Evolutionary conservation across 2,113 vertebrate species (phyloP).

Genomic region (Seriola dumerili): DNA sequence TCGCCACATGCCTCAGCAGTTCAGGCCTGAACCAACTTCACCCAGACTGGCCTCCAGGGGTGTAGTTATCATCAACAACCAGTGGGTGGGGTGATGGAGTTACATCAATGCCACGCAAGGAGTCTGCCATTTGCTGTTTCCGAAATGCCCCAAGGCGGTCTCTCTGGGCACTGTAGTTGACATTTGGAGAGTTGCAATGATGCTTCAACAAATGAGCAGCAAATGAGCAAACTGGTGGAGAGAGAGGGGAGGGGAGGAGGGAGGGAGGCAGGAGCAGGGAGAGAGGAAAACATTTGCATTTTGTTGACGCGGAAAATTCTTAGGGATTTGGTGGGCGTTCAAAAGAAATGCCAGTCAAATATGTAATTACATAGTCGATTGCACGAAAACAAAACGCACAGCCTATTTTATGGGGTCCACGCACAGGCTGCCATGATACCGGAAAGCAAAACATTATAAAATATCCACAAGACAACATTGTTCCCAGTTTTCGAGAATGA

Average conservation of each 20-base stretch:
- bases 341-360: not conserved
- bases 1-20: slow-evolving; percentile 7
- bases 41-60: not conserved
- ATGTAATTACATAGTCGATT: not conserved
- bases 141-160: not conserved
- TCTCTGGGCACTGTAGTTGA: not conserved
- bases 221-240: not conserved
- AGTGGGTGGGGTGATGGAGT: slow-evolving; percentile 52
- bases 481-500: not conserved
- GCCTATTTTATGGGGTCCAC: not conserved
- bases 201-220: slow-evolving; percentile 16
- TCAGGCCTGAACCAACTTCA: not conserved
- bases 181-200: slow-evolving; percentile 21
- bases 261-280: not conserved
- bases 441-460: not conserved
- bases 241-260: no score
- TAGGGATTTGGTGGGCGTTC: slow-evolving; percentile 1
- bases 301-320: slow-evolving; percentile 8
- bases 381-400: not conserved
- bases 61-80: slow-evolving; percentile 48
- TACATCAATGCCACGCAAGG: not conserved
- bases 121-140: slow-evolving; percentile 34
- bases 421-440: not conserved
- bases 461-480: not conserved
- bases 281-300: slow-evolving; percentile 3